These are phyloP conservation scores for Glaucidium brasilianum DNA, from an alignment of 2,113 vertebrate species.

Conservation along the genomic window DNA sequence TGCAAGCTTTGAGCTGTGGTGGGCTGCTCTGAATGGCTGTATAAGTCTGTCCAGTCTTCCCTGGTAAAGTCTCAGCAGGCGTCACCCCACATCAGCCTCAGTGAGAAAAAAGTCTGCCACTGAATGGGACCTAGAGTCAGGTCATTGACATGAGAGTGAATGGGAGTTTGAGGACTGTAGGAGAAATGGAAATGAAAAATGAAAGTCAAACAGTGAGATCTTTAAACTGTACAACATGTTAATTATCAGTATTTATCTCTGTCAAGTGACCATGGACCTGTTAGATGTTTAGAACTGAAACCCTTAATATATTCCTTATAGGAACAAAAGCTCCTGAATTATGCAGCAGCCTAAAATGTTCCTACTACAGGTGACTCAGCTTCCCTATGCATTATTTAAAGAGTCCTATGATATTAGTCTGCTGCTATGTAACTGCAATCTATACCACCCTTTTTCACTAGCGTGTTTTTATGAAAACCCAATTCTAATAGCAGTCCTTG, in stretches of 20 bases:
- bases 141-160: neutral
- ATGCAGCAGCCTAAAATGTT: neutral
- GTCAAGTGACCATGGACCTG: neutral
- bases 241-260: neutral
- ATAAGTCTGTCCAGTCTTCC: neutral
- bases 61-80: neutral
- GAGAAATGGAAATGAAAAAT: neutral
- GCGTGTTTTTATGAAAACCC: neutral
- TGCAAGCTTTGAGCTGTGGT: neutral
- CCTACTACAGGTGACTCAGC: conserved; percentile 26
- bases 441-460: neutral
- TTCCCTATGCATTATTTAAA: conserved; percentile 16
- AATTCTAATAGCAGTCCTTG: neutral
- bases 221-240: neutral
- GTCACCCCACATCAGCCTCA: neutral
- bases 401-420: neutral
- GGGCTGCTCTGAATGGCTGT: neutral
- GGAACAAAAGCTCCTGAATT: conserved; percentile 25
- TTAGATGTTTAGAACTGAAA: neutral
- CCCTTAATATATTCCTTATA: neutral
- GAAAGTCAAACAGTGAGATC: neutral
- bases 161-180: neutral
- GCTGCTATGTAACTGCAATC: neutral
- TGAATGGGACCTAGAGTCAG: neutral
- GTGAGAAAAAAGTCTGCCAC: neutral